Evolutionary conservation across 2,113 vertebrate species (phyloP).

Genomic region (Petaurus breviceps): DNA sequence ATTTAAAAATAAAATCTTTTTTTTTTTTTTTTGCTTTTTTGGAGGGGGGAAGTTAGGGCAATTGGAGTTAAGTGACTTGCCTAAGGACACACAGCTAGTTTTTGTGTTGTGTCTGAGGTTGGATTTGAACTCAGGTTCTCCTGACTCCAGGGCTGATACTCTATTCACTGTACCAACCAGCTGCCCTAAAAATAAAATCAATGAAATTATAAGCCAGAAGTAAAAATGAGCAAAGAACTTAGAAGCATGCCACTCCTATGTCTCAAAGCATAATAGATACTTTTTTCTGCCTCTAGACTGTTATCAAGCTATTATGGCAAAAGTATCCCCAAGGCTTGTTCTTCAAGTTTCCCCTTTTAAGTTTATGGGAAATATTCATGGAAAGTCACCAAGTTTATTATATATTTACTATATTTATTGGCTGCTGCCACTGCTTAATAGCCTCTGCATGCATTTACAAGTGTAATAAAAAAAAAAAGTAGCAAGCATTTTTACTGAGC

Average conservation of each 20-base stretch:
- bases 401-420: constrained; percentile 49
- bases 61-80: no score
- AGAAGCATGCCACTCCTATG: constrained; percentile 27
- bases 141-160: no score
- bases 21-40: no score
- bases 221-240: constrained; percentile 53
- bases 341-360: constrained; percentile 35
- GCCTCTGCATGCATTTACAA: constrained; percentile 44
- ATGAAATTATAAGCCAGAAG: constrained; percentile 60
- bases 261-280: not conserved
- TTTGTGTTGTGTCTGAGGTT: no score
- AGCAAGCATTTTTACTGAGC: constrained; percentile 54
- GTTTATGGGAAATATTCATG: constrained; percentile 44
- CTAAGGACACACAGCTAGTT: no score
- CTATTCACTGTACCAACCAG: no score
- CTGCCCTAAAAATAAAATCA: constrained; percentile 59
- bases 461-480: constrained; percentile 12
- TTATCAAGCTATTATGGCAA: constrained; percentile 32
- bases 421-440: constrained; percentile 46
- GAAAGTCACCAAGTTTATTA: constrained; percentile 35
- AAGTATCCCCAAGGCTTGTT: constrained; percentile 18
- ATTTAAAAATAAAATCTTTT: constrained; percentile 70
- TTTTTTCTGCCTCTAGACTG: constrained; percentile 43
- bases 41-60: no score
- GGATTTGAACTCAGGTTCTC: no score